A percentile compares a stretch with the other conserved stretches of the same genome.
These are phyloP conservation scores for Rhegmatorhina hoffmannsi DNA, from an alignment of 2,113 vertebrate species.

Conservation along the genomic window DNA sequence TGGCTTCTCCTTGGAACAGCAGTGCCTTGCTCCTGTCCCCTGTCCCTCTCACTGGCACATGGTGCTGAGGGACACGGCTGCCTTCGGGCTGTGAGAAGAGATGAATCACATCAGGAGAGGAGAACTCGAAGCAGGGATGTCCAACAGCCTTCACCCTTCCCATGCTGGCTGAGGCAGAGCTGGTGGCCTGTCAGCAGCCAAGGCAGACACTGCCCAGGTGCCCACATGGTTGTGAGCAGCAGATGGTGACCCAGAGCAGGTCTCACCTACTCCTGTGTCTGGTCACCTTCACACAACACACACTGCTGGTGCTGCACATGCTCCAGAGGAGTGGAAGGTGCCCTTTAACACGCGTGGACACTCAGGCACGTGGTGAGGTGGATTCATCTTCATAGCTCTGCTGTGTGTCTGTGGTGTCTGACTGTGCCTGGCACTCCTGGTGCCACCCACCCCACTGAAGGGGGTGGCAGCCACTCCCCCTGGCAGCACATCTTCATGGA, in stretches of 20 bases:
- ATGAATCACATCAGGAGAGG: fast-evolving
- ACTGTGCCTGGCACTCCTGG: neutral
- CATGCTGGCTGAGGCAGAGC: neutral
- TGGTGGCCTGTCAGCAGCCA: fast-evolving
- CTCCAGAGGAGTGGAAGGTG: neutral
- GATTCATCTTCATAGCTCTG: fast-evolving
- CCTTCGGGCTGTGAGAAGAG: fast-evolving
- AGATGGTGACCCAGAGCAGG: neutral
- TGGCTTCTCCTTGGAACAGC: neutral
- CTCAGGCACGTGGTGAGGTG: fast-evolving
- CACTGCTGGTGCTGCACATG: neutral
- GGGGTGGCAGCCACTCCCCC: neutral
- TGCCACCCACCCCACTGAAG: fast-evolving
- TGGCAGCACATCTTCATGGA: neutral
- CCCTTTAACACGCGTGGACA: fast-evolving
- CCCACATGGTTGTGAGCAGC: neutral
- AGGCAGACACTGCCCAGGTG: fast-evolving
- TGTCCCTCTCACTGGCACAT: neutral
- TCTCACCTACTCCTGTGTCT: neutral
- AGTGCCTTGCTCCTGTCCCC: neutral
- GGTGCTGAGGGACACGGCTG: neutral
- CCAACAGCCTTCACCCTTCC: neutral
- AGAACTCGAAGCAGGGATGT: fast-evolving
- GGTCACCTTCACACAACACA: neutral
- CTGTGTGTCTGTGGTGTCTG: fast-evolving